Evolutionary conservation across 2,888 invertebrate genomes (phyloP).

Genomic region (Copidosoma aretas): DNA sequence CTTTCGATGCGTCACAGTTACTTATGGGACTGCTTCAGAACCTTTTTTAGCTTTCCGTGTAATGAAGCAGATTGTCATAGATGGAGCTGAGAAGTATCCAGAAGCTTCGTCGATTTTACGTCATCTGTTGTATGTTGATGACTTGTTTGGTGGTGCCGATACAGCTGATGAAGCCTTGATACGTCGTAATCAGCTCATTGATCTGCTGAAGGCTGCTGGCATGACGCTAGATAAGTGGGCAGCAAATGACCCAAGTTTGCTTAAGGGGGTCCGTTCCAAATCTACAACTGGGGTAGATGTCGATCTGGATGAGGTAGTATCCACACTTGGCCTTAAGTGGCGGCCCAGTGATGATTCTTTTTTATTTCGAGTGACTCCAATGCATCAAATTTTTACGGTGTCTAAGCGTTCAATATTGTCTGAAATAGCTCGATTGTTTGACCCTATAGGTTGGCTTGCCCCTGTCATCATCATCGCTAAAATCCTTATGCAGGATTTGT

Average conservation of each 20-base stretch:
- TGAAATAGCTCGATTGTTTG: not conserved
- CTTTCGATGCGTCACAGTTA: not conserved
- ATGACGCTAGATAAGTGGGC: constrained; percentile 4
- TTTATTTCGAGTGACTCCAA: not conserved
- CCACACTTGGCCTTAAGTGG: not conserved
- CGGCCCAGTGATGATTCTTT: not conserved
- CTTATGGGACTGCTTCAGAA: not conserved
- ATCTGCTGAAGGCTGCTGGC: not conserved
- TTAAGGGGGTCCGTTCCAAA: too few relatives aligned
- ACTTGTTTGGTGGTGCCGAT: not conserved
- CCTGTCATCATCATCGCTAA: too few relatives aligned
- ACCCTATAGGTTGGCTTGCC: not conserved
- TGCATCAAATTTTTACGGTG: not conserved
- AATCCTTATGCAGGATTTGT: too few relatives aligned
- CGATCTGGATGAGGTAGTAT: not conserved
- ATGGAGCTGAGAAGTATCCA: not conserved
- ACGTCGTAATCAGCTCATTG: not conserved
- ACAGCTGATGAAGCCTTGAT: too few relatives aligned
- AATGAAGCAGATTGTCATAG: not conserved
- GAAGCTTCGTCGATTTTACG: not conserved
- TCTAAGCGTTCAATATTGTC: not conserved
- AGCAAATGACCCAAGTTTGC: not conserved
- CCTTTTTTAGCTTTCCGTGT: not conserved
- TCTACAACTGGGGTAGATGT: not conserved
- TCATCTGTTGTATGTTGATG: not conserved